A percentile compares a stretch with the other conserved stretches of the same genome.
These are phyloP conservation scores for Brachypodius melanocephalos DNA, from an alignment of 2,113 vertebrate genomes.

Conservation along the genomic window DNA sequence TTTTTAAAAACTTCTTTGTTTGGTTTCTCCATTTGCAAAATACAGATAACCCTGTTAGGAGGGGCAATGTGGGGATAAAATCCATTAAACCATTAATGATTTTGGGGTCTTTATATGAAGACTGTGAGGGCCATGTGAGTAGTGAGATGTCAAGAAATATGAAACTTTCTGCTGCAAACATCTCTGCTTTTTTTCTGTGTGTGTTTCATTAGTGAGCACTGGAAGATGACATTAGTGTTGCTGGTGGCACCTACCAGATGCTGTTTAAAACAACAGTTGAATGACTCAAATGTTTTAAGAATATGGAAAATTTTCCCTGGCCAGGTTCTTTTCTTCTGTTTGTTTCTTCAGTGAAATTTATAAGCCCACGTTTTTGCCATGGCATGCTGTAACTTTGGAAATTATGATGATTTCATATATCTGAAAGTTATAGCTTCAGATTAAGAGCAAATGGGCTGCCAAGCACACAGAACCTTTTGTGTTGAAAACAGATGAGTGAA, in stretches of 20 bases:
- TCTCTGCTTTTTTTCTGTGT: background rate
- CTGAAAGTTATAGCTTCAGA: background rate
- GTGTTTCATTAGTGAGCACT: background rate
- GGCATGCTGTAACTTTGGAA: background rate
- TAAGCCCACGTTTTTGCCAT: background rate
- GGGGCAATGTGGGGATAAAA: background rate
- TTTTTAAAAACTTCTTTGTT: background rate
- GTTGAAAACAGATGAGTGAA: background rate
- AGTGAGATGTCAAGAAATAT: background rate
- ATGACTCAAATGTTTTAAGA: conserved; percentile 8
- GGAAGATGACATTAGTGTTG: background rate
- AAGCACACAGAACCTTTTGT: background rate
- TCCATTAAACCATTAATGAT: background rate
- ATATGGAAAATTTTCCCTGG: background rate
- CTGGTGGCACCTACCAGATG: conserved; percentile 11
- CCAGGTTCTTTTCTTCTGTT: background rate
- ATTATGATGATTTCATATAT: background rate
- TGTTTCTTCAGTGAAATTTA: background rate
- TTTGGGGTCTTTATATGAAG: background rate
- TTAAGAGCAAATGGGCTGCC: background rate
- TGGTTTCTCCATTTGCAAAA: background rate
- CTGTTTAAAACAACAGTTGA: conserved; percentile 2
- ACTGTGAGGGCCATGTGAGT: background rate
- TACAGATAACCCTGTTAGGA: background rate
- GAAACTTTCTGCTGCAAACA: background rate